Evolutionary conservation across 2,113 vertebrate genomes (phyloP).

Genomic region (Cephalopterus ornatus): DNA sequence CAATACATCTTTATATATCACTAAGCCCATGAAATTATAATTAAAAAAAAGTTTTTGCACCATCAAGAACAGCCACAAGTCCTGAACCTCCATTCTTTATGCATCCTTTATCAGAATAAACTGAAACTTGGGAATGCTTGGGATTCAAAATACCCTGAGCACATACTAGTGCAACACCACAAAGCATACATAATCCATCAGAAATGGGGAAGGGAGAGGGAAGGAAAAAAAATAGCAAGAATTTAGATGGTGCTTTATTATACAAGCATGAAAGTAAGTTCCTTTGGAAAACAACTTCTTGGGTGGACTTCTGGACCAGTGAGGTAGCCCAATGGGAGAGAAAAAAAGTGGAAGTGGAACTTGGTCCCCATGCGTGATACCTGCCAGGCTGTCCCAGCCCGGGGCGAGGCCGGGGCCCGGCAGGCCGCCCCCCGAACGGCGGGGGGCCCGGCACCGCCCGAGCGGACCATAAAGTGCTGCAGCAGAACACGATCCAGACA

Average conservation of each 20-base stretch:
- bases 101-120: constrained; percentile 71
- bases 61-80: constrained; percentile 61
- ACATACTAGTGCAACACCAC: constrained; percentile 72
- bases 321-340: constrained; percentile 76
- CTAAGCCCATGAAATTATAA: constrained; percentile 63
- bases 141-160: constrained; percentile 80
- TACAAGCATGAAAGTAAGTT: constrained; percentile 68
- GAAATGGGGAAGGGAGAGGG: not conserved
- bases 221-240: not conserved
- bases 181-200: constrained; percentile 22
- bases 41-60: constrained; percentile 55
- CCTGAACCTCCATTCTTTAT: constrained; percentile 57
- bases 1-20: constrained; percentile 64
- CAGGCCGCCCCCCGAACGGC: not conserved
- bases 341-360: constrained; percentile 38
- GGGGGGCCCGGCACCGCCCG: not conserved
- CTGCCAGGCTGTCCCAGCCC: not conserved
- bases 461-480: constrained; percentile 71
- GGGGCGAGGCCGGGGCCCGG: not conserved
- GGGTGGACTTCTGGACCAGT: constrained; percentile 74
- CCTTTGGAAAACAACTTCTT: constrained; percentile 74
- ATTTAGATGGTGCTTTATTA: constrained; percentile 65
- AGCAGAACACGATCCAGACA: constrained; percentile 63
- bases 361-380: constrained; percentile 42
- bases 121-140: constrained; percentile 65